phyloP scores from a whole-genome alignment of 92 coral and sea anemone species.

The Porites rus region DNA sequence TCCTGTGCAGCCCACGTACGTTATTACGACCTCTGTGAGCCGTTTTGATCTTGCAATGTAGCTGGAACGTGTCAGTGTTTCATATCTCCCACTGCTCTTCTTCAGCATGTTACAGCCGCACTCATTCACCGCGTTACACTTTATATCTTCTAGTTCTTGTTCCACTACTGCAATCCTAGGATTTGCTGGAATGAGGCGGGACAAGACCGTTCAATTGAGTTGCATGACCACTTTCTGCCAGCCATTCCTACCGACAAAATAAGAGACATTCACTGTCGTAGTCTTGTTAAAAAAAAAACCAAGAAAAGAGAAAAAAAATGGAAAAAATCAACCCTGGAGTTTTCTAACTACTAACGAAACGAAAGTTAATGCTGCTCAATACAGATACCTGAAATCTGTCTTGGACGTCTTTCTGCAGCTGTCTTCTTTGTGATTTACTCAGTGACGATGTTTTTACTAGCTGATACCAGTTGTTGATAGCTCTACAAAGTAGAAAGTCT shows the following conservation, averaged over 20 bases:
- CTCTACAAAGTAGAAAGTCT: constrained; percentile 37
- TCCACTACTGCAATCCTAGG: constrained; percentile 31
- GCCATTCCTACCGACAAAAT: constrained; percentile 78
- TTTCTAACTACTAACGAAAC: too few relatives aligned
- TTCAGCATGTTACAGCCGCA: background rate
- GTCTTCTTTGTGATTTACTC: constrained; percentile 78
- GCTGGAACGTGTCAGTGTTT: too few relatives aligned
- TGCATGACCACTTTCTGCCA: constrained; percentile 91
- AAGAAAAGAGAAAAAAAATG: too few relatives aligned
- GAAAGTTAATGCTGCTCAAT: too few relatives aligned
- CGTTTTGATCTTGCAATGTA: too few relatives aligned
- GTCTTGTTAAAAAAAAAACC: too few relatives aligned
- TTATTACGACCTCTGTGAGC: too few relatives aligned
- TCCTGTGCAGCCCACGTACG: too few relatives aligned
- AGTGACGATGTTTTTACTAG: constrained; percentile 83
- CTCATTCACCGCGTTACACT: background rate
- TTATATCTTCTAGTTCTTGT: background rate
- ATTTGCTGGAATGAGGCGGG: constrained; percentile 76
- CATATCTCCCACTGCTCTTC: background rate
- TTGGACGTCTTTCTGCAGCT: constrained; percentile 92
- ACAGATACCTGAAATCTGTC: constrained; percentile 89
- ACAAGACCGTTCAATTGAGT: constrained; percentile 94
- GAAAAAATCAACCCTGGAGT: too few relatives aligned
- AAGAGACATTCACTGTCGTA: too few relatives aligned
- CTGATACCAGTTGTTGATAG: constrained; percentile 89